These are phyloP conservation scores for Gymnosoma rotundatum DNA, from an alignment of 2,888 invertebrate species.

Conservation along the genomic window DNA sequence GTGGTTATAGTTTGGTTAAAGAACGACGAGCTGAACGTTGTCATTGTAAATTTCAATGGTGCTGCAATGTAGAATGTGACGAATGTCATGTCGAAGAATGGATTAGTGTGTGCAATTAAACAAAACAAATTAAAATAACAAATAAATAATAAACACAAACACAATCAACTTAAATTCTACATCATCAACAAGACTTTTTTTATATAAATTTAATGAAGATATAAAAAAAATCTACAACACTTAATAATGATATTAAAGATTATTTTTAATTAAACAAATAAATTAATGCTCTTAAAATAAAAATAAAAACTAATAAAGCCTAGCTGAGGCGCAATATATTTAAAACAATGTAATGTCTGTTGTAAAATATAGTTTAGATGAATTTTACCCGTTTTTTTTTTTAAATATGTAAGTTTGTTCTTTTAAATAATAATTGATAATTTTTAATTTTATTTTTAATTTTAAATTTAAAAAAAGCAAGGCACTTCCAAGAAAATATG, in stretches of 20 bases:
- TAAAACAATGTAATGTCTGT: constrained; percentile 34
- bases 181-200: constrained; percentile 55
- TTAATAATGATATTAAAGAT: constrained; percentile 37
- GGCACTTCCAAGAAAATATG: constrained; percentile 4
- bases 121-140: constrained; percentile 2
- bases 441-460: constrained; percentile 8
- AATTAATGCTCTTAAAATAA: constrained; percentile 29
- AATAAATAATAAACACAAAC: background rate
- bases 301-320: background rate
- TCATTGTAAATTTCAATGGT: constrained; percentile 96
- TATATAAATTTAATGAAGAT: constrained; percentile 43
- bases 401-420: too few relatives aligned
- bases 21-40: constrained; percentile 91
- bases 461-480: constrained; percentile 13
- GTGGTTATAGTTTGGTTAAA: constrained; percentile 92
- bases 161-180: constrained; percentile 53
- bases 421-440: background rate
- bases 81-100: constrained; percentile 93
- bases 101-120: constrained; percentile 94
- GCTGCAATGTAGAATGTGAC: constrained; percentile 95
- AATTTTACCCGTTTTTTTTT: constrained; percentile 46
- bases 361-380: constrained; percentile 65
- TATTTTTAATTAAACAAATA: constrained; percentile 23
- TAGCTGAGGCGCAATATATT: background rate
- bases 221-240: constrained; percentile 17